phyloP scores from a whole-genome alignment of 2,797 vertebrate genomes.

The Anisognathus igniventris region DNA sequence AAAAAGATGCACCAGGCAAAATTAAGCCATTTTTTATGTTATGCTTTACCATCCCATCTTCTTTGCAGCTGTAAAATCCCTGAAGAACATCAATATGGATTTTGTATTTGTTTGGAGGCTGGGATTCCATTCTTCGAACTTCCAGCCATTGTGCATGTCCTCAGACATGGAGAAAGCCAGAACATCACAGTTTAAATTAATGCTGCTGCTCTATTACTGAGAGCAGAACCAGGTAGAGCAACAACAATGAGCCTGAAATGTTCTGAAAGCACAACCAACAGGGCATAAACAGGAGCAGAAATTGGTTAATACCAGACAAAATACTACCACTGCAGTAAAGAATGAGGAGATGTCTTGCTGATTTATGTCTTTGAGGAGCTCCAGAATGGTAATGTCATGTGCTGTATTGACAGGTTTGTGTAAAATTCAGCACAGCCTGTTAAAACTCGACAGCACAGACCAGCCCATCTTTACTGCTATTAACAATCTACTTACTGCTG shows the following conservation, averaged over 20 bases:
- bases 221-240: neutral
- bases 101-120: neutral
- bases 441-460: neutral
- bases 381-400: neutral
- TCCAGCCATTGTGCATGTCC: neutral
- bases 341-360: neutral
- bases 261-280: neutral
- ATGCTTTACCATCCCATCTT: neutral
- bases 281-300: neutral
- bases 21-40: neutral
- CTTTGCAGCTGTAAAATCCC: neutral
- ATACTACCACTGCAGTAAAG: neutral
- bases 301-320: neutral
- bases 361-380: neutral
- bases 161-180: neutral
- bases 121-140: neutral
- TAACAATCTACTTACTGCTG: neutral
- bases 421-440: conserved; percentile 68
- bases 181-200: neutral
- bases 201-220: neutral
- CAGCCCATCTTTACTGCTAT: neutral
- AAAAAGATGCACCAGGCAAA: neutral
- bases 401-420: conserved; percentile 49
- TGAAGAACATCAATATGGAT: neutral
- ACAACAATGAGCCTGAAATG: neutral